Percentiles rank a stretch among this genome's conserved stretches.
Evolutionary conservation across 2,888 invertebrate species (phyloP).

Genomic region (Orchestes rusci): DNA sequence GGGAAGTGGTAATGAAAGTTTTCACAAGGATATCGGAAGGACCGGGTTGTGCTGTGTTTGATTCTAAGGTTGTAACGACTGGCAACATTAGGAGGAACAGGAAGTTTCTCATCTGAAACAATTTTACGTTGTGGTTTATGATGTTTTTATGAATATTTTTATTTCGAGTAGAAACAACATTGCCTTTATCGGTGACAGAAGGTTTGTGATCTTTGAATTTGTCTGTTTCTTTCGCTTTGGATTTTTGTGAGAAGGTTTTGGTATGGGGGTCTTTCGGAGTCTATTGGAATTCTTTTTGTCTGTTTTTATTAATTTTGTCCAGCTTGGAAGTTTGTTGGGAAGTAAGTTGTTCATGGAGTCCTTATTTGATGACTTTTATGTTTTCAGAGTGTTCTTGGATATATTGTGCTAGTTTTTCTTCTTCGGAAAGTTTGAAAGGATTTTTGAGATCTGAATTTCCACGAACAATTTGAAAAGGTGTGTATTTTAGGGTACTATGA

Average conservation of each 20-base stretch:
- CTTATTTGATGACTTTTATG: constrained; percentile 5
- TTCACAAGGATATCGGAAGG: neutral
- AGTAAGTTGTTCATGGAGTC: neutral
- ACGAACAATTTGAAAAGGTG: constrained; percentile 6
- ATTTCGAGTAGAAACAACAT: neutral
- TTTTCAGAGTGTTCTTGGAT: constrained; percentile 9
- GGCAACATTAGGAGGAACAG: neutral
- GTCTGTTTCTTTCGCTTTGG: neutral
- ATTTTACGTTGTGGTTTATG: neutral
- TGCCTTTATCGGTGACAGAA: neutral
- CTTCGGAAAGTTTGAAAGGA: constrained; percentile 3
- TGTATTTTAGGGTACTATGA: constrained; percentile 6
- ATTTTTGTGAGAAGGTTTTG: constrained; percentile 4
- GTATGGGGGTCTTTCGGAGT: neutral
- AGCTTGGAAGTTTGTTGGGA: neutral
- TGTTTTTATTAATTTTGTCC: constrained; percentile 5
- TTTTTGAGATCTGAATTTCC: constrained; percentile 4
- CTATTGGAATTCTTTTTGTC: constrained; percentile 1
- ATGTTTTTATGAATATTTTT: neutral
- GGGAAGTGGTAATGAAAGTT: neutral
- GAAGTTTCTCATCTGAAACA: neutral
- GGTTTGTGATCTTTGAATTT: constrained; percentile 2
- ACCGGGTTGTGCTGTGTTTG: neutral
- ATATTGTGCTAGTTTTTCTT: constrained; percentile 2
- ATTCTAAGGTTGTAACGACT: neutral